A percentile compares a stretch with the other conserved stretches of the same genome.
These are phyloP conservation scores for Variabilichromis moorii DNA, from an alignment of 2,113 vertebrate species.

Conservation along the genomic window DNA sequence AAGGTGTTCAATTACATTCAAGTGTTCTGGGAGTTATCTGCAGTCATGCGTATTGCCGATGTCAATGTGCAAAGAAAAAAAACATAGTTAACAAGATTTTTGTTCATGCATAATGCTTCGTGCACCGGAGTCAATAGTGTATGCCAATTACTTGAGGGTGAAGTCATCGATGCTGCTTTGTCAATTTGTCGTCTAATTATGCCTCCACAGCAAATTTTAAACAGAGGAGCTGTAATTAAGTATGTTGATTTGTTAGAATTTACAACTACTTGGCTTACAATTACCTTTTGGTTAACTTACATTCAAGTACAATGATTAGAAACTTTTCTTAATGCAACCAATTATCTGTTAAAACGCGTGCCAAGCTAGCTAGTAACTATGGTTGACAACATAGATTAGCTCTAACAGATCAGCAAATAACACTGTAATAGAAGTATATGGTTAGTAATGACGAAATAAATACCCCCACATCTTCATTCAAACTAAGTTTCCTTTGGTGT, in stretches of 20 bases:
- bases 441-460: neutral
- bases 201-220: neutral
- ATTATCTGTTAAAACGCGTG: neutral
- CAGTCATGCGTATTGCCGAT: neutral
- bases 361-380: neutral
- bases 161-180: constrained; percentile 6
- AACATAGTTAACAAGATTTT: constrained; percentile 36
- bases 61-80: constrained; percentile 15
- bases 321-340: neutral
- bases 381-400: neutral
- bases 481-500: neutral
- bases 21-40: neutral
- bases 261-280: neutral
- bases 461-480: neutral
- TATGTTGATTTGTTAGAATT: neutral
- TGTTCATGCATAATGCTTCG: constrained; percentile 23
- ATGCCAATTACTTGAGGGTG: constrained; percentile 1
- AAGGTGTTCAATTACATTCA: neutral
- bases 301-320: neutral
- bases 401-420: neutral
- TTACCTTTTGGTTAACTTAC: neutral
- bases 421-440: neutral
- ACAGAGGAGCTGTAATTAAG: neutral
- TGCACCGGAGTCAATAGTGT: constrained; percentile 18
- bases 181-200: constrained; percentile 40